Base-by-base conservation (phyloP, 2,113 vertebrate species). In the Oryzias celebensis region DNA sequence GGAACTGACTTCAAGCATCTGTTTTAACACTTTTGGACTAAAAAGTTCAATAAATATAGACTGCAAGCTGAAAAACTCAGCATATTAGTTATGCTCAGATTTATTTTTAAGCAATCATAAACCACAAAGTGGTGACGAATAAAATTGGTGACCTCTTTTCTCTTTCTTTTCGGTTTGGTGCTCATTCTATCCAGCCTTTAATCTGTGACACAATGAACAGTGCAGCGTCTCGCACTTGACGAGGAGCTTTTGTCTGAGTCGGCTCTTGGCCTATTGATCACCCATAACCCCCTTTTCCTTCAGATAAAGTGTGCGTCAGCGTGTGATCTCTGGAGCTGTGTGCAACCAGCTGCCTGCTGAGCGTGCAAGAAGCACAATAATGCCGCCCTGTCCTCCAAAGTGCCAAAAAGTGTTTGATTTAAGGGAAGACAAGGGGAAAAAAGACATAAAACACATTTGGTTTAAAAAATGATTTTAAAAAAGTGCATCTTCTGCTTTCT, bases 241-340 rank as follows among this genome's bases (percentile, higher is more conserved):
- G 62, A 72, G 67, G 54, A 63, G 70, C 86, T 82, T 88, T 89
- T 87, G 83, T 86, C 56, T 78, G 68, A 60, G 66, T 77, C 26
- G 48, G 68, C 66, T 75, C 71, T 43, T 55, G n/a, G 72, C 62
- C 84, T 81, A 87, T 85, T 87, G 87, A 87, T 91, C 80, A 78
- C 44, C 54, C 54, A 16, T 67, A 74, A 65, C 59, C 36, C 58
- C 58, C 41, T 10, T 26, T 26, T 51, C 8, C 18, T 62, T 22
- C 68, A 71, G 73, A 65, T 83, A 79, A 80, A 75, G 80, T 67
- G 66, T 60, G 28, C 55, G 71, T 61, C 59, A 28, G 71, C 78
- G 82, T 82, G 71, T 75, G 77, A 85, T 81, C 79, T 82, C 58
- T 72, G 68, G 54, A 77, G 72, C 70, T 63, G 72, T 59, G 75